Evolutionary conservation across 2,113 vertebrate species (phyloP), one percentile per base, ranked within the genome.

Genomic region (Corvus moneduloides): DNA sequence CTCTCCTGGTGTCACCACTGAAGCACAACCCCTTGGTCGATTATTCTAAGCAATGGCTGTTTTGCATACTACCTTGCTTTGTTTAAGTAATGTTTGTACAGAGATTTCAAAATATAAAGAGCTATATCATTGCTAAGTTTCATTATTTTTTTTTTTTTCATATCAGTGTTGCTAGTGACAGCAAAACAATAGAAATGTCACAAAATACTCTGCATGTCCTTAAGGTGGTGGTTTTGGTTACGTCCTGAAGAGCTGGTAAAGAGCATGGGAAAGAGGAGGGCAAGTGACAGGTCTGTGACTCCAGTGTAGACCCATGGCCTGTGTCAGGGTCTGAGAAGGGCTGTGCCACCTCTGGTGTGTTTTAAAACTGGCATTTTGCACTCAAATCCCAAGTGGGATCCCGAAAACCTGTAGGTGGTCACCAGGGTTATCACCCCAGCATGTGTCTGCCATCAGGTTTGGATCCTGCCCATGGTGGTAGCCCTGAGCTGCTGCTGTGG

Each of bases 41-140:
- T 54, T 78, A 75, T 43, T 84, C 83, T 43, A 43, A 91, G 66
- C 61, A 77, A 78, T 68, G 94, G 84, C 93, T 89, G 88, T 90
- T 95, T 84, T 85, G 78, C 93, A 43, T 43, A 89, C 56, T 71
- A 71, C 78, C 85, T 79, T 82, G 91, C 91, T 94, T 93, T 94
- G 81, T 94, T 96, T 81, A 93, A 86, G 75, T 82, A 71, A 89
- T 84, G 85, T 90, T 95, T 94, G 93, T 94, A 93, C 82, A 94
- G 82, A 96, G 71, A 90, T 92, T 87, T 82, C 56, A 90, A 90
- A 93, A 94, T 90, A 93, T 84, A 93, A 78, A 93, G 69, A 94
- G 35, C 78, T 94, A 71, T 82, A 92, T 93, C 72, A 63, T 92
- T 95, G 78, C 82, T 82, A 92, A 90, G 90, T 87, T 93, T 93